These are phyloP conservation scores for Acronicta psi DNA, from an alignment of 2,888 invertebrate species.

Conservation along the genomic window DNA sequence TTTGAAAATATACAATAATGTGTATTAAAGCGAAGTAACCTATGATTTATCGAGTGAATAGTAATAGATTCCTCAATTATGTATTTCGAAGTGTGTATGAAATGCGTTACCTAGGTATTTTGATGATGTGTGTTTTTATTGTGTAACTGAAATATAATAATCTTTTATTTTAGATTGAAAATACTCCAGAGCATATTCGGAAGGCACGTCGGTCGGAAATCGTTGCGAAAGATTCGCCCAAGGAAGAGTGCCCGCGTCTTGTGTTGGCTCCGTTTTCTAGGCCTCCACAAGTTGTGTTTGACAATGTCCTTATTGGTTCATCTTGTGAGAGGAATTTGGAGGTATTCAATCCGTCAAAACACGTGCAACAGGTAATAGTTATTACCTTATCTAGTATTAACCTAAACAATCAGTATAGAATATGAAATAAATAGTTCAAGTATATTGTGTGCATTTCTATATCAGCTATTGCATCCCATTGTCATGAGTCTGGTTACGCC, in stretches of 20 bases:
- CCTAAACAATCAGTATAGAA: too few relatives aligned
- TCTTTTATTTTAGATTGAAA: constrained; percentile 76
- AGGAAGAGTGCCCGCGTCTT: constrained; percentile 86
- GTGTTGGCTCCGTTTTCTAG: constrained; percentile 91
- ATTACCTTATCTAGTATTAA: too few relatives aligned
- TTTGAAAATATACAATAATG: constrained; percentile 16
- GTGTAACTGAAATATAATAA: constrained; percentile 10
- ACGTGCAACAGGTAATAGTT: constrained; percentile 76
- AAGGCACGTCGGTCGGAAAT: constrained; percentile 74
- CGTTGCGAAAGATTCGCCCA: constrained; percentile 67
- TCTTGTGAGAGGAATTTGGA: constrained; percentile 87
- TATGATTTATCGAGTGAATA: constrained; percentile 15
- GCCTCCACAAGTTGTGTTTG: constrained; percentile 91
- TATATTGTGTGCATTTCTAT: too few relatives aligned
- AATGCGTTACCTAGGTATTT: not conserved
- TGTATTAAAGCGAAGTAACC: constrained; percentile 16
- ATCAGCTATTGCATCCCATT: too few relatives aligned
- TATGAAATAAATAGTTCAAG: too few relatives aligned
- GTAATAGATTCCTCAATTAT: constrained; percentile 25
- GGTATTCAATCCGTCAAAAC: constrained; percentile 88
- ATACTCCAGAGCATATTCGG: constrained; percentile 83
- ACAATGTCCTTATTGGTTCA: constrained; percentile 90
- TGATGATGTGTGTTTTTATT: not conserved
- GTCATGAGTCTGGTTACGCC: too few relatives aligned
- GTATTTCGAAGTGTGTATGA: constrained; percentile 54